A percentile compares a stretch with the other conserved stretches of the same genome.
phyloP scores from a whole-genome alignment of 2,797 vertebrate genomes.

The Gila robusta region DNA sequence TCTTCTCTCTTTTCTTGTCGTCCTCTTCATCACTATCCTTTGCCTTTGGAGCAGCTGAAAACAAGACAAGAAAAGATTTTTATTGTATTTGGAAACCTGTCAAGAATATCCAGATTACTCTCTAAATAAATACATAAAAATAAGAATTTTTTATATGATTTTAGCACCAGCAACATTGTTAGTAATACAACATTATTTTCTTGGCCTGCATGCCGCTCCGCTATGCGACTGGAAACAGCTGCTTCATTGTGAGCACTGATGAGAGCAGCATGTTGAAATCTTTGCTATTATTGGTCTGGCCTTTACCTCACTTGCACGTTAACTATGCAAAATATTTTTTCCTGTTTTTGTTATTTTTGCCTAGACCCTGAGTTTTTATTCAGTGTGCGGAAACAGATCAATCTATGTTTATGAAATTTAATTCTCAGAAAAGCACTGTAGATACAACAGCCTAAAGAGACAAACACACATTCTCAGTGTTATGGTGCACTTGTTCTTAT shows the following conservation, averaged over 20 bases:
- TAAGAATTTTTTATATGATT: not conserved
- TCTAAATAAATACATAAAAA: not conserved
- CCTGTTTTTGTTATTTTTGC: not conserved
- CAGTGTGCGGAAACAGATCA: not conserved
- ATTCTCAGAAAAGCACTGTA: not conserved
- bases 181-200: not conserved
- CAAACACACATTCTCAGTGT: not conserved
- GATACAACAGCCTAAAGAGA: not conserved
- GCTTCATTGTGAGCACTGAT: not conserved
- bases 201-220: not conserved
- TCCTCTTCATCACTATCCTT: constrained; percentile 81
- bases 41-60: constrained; percentile 69
- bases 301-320: not conserved
- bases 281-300: not conserved
- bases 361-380: not conserved
- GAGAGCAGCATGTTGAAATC: not conserved
- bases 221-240: not conserved
- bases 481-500: not conserved
- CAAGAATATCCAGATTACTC: not conserved
- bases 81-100: not conserved
- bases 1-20: constrained; percentile 65
- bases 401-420: not conserved
- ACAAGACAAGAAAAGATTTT: not conserved
- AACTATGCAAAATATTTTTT: not conserved
- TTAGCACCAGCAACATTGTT: not conserved